phyloP scores from a whole-genome alignment of 2,888 invertebrate species.

The Hetaerina titia region DNA sequence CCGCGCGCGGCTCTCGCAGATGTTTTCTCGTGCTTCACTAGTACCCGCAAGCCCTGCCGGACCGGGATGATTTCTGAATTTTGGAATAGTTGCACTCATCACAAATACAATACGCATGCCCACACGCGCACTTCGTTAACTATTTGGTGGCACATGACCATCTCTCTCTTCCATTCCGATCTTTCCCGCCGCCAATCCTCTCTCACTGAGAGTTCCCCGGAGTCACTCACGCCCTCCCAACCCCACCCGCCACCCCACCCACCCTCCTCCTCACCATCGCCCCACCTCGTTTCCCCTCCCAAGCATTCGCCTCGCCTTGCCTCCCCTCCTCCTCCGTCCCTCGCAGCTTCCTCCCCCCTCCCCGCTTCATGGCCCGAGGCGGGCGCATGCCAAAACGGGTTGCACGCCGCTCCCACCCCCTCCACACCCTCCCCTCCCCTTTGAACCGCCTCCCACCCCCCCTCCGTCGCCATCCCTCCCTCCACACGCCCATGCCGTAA shows the following conservation, averaged over 20 bases:
- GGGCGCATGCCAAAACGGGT: constrained; percentile 64
- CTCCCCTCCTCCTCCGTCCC: background rate
- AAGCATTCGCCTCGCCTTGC: background rate
- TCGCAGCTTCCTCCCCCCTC: background rate
- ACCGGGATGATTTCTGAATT: background rate
- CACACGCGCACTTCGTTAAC: background rate
- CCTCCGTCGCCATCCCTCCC: background rate
- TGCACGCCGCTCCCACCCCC: background rate
- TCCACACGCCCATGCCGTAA: background rate
- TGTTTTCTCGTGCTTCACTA: background rate
- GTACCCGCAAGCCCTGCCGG: background rate
- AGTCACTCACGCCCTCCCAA: background rate
- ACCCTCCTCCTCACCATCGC: background rate
- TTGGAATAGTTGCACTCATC: background rate
- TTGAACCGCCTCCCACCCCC: background rate
- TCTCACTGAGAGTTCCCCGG: background rate
- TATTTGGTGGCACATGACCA: background rate
- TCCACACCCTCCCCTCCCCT: background rate
- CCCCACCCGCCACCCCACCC: background rate
- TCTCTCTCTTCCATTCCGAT: background rate
- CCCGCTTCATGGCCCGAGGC: background rate
- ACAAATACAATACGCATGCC: background rate
- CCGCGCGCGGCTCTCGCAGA: background rate
- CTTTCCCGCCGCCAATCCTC: background rate
- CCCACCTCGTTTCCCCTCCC: background rate